A percentile compares a stretch with the other conserved stretches of the same genome.
phyloP scores from a whole-genome alignment of 2,888 invertebrate genomes.

The Meliscaeva auricollis region DNA sequence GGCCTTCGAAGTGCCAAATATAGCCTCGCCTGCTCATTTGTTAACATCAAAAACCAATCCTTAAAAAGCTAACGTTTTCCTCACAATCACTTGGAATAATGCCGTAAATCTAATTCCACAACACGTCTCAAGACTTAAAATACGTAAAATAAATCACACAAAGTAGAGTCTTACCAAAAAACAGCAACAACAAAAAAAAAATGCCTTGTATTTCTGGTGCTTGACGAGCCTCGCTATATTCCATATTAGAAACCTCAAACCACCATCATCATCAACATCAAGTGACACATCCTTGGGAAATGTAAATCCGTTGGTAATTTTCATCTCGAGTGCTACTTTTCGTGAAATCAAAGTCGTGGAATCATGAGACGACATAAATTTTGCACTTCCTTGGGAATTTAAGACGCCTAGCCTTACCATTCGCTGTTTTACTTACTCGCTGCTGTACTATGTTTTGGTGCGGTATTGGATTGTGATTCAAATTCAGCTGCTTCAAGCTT shows the following conservation, averaged over 20 bases:
- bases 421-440: neutral
- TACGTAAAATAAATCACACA: constrained; percentile 58
- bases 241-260: neutral
- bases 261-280: constrained; percentile 5
- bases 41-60: neutral
- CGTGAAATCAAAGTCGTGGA: constrained; percentile 66
- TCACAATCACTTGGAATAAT: neutral
- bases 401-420: constrained; percentile 9
- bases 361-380: constrained; percentile 71
- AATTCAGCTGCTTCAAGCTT: neutral
- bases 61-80: neutral
- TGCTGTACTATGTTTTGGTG: neutral
- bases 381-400: constrained; percentile 55
- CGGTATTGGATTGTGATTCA: neutral
- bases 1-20: too few species aligned
- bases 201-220: constrained; percentile 5
- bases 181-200: neutral
- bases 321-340: constrained; percentile 47
- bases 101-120: constrained; percentile 12
- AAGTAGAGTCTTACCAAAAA: constrained; percentile 27
- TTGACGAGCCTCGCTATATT: neutral
- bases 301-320: constrained; percentile 53
- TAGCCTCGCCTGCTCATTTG: too few species aligned
- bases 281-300: constrained; percentile 31
- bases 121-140: constrained; percentile 35